phyloP scores from a whole-genome alignment of 2,797 vertebrate species.

The Trachops cirrhosus region DNA sequence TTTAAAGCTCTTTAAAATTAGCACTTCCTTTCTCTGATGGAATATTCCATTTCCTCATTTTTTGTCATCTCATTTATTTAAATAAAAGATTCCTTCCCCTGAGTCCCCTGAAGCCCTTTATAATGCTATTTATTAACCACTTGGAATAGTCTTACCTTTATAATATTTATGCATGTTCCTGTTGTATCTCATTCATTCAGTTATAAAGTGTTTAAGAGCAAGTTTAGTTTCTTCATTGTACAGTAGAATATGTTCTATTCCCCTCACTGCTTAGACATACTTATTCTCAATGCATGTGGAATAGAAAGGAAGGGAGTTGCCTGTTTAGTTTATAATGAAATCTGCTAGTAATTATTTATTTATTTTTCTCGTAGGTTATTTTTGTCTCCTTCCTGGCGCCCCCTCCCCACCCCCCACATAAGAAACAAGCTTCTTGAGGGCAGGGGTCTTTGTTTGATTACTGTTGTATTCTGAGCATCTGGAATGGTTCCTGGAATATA shows the following conservation, averaged over 20 bases:
- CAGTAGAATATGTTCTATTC: neutral
- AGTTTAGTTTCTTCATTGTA: neutral
- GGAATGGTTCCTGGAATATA: neutral
- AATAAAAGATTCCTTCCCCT: conserved; percentile 50
- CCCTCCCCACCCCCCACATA: neutral
- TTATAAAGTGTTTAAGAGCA: neutral
- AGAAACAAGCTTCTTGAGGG: neutral
- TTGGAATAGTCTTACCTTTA: conserved; percentile 42
- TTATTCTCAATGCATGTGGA: neutral
- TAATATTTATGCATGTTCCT: conserved; percentile 15
- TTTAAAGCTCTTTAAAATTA: conserved; percentile 72
- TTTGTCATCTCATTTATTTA: conserved; percentile 66
- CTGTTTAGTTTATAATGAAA: neutral
- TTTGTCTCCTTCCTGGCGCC: neutral
- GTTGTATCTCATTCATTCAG: neutral
- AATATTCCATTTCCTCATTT: conserved; percentile 73
- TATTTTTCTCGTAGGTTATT: neutral
- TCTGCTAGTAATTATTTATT: neutral
- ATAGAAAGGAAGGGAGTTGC: neutral
- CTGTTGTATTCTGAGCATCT: neutral
- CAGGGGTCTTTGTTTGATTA: neutral
- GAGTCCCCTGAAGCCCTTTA: conserved; percentile 35
- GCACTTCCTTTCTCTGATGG: conserved; percentile 61
- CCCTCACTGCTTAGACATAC: neutral
- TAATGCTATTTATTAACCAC: neutral